Evolutionary conservation across 2,113 vertebrate genomes (phyloP).

Genomic region (Tragelaphus buxtoni): DNA sequence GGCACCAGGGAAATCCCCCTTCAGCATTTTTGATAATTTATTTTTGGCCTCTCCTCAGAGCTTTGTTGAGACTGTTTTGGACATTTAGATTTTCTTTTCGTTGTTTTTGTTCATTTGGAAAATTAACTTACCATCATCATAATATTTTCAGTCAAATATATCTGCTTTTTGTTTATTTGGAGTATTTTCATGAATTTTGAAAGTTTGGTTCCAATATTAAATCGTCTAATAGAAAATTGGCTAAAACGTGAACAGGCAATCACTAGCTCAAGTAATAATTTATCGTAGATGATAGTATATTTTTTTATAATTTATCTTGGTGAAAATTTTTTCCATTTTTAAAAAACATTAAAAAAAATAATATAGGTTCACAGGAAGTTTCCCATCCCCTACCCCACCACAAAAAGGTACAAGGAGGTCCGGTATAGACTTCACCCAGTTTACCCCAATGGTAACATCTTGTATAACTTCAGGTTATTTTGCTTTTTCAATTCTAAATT

Average conservation of each 20-base stretch:
- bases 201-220: slow-evolving; percentile 13
- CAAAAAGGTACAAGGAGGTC: neutral
- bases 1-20: neutral
- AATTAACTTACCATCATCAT: slow-evolving; percentile 13
- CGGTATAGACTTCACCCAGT: neutral
- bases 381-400: neutral
- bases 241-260: neutral
- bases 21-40: neutral
- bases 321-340: neutral
- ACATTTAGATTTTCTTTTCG: slow-evolving; percentile 1
- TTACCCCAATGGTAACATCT: neutral
- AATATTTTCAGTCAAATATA: neutral
- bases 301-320: neutral
- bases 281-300: neutral
- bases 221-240: neutral
- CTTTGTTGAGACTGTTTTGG: neutral
- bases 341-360: neutral
- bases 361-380: neutral
- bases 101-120: slow-evolving; percentile 41
- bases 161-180: neutral
- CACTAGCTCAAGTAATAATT: neutral
- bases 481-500: neutral
- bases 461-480: neutral
- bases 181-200: slow-evolving; percentile 22
- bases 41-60: neutral